Evolutionary conservation across 2,888 invertebrate genomes (phyloP), one percentile per base, ranked within the genome.

Genomic region (Brassicogethes aeneus): DNA sequence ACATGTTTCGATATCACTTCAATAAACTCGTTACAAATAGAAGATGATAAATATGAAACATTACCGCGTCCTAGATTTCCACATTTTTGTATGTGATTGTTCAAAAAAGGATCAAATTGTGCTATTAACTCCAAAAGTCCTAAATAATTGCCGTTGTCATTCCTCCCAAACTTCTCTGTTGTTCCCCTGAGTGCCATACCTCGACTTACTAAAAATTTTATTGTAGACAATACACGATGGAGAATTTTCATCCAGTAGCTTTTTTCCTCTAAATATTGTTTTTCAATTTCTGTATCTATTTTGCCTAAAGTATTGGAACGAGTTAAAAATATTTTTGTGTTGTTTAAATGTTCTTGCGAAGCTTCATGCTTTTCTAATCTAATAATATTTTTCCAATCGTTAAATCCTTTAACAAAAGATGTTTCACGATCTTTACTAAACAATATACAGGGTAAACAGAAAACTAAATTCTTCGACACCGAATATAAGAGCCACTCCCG

Each of bases 21-120:
- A 23, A 23, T 23, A 23, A 23, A 23, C 23, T 23, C 23, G 10
- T 23, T 10, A 10, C 23, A 23, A 39, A 54, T 60, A 44, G 50
- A 57, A n/a, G 50, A 51, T 39, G 50, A 50, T 41, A 52, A 44
- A 48, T 53, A 56, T 38, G 63, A 46, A 44, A 53, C 46, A 34
- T 44, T 38, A 3, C 52, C 55, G 40, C 46, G 50, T 39, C 51
- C 53, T 16, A 23, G 43, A 44, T 51, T 56, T 14, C 50, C 52
- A 43, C 45, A 46, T 31, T 51, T 50, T 41, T 45, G n/a, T 36
- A 58, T 38, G 42, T 56, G 54, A 41, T 47, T 39, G 13, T 42
- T 43, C 34, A 56, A 40, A 43, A 55, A 57, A 5, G 48, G 48
- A 43, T 57, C 55, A 43, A 51, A 60, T 43, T 60, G 36, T 34